These are phyloP conservation scores for Apolygus lucorum DNA, from an alignment of 1,140 invertebrate species.

Conservation along the genomic window DNA sequence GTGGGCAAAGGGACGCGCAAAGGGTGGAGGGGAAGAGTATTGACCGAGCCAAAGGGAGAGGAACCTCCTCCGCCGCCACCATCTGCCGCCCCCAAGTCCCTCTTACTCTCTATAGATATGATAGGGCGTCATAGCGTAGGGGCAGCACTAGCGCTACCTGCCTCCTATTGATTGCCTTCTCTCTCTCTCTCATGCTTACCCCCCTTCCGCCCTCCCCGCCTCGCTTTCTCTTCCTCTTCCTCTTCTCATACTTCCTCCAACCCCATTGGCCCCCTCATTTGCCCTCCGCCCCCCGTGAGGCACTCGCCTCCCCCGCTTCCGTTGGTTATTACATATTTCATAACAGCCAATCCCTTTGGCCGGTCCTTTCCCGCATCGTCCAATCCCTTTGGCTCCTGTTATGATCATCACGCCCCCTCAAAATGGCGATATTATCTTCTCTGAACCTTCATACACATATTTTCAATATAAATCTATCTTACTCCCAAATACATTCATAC, in stretches of 20 bases:
- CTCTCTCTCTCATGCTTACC: neutral
- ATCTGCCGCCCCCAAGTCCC: neutral
- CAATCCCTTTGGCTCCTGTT: conserved; percentile 9
- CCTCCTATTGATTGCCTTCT: conserved; percentile 16
- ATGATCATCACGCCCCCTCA: conserved; percentile 1
- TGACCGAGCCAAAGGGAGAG: conserved; percentile 5
- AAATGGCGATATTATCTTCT: too few relatives aligned
- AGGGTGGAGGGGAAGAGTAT: neutral
- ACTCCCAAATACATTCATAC: too few relatives aligned
- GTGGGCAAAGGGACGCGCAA: neutral
- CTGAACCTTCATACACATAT: too few relatives aligned
- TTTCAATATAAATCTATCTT: too few relatives aligned
- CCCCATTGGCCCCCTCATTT: conserved; percentile 4
- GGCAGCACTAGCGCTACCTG: conserved; percentile 21
- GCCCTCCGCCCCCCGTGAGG: neutral
- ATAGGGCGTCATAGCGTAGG: conserved; percentile 18
- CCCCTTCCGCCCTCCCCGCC: neutral
- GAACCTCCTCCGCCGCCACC: neutral
- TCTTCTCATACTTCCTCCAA: neutral
- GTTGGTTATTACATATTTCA: conserved; percentile 20
- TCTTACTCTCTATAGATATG: conserved; percentile 15
- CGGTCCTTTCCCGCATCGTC: too few relatives aligned
- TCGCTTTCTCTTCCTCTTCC: too few relatives aligned
- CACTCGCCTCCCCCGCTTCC: neutral
- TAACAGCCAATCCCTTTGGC: conserved; percentile 7